Evolutionary conservation across 2,888 invertebrate species (phyloP).

Genomic region (Vandiemenella viatica): DNA sequence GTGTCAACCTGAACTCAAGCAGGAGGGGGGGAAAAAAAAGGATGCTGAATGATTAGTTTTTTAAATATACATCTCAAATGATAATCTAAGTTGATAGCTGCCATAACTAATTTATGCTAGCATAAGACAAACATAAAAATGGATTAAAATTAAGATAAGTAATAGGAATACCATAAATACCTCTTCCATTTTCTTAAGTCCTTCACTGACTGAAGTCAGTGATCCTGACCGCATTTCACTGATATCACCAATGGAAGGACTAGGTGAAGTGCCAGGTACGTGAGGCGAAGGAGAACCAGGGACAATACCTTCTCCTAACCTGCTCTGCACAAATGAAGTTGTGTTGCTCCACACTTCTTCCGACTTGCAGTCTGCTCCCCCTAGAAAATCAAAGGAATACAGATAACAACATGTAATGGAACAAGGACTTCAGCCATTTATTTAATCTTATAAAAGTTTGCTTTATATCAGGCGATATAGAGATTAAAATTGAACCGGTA

Average conservation of each 20-base stretch:
- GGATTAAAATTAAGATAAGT: no score
- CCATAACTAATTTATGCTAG: no score
- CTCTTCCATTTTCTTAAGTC: conserved; percentile 42
- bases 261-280: neutral
- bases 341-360: conserved; percentile 11
- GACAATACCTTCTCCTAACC: conserved; percentile 9
- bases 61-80: no score
- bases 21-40: no score
- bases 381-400: neutral
- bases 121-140: no score
- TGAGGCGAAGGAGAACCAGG: conserved; percentile 8
- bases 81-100: no score
- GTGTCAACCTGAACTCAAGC: no score
- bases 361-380: neutral
- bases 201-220: conserved; percentile 17
- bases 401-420: neutral
- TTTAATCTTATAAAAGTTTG: no score
- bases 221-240: conserved; percentile 2
- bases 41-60: no score
- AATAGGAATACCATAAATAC: no score
- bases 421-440: conserved; percentile 1
- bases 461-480: no score
- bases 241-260: conserved; percentile 4
- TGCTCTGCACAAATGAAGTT: conserved; percentile 8
- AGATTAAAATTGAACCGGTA: no score